These are phyloP conservation scores for Erethizon dorsatum DNA, from an alignment of 2,797 vertebrate genomes.

Conservation along the genomic window DNA sequence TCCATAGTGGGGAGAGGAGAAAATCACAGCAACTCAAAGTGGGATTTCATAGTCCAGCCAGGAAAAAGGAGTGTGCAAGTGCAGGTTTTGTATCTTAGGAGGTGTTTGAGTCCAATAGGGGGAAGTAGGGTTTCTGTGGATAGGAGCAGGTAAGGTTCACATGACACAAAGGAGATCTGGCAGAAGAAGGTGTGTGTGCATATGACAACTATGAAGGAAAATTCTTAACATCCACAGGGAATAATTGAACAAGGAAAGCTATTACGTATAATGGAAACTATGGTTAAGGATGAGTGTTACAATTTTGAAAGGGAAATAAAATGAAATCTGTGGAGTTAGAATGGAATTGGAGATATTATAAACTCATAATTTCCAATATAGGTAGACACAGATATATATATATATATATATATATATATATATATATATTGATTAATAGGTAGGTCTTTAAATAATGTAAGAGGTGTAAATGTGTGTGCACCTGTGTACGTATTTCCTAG, in stretches of 20 bases:
- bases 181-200: not conserved
- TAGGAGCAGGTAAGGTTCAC: not conserved
- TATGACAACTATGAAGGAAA: not conserved
- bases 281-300: not conserved
- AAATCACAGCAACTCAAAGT: not conserved
- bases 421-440: not conserved
- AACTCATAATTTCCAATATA: not conserved
- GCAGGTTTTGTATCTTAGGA: not conserved
- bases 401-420: not conserved
- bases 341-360: not conserved
- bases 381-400: not conserved
- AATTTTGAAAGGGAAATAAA: not conserved
- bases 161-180: not conserved
- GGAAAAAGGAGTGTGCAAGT: not conserved
- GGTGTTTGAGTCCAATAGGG: not conserved
- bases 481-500: not conserved
- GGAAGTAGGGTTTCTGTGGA: not conserved
- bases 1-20: not conserved
- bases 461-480: not conserved
- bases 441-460: not conserved
- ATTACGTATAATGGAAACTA: not conserved
- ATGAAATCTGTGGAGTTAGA: not conserved
- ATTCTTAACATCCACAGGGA: not conserved
- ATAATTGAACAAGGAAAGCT: slow-evolving; percentile 25
- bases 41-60: not conserved